Evolutionary conservation across 2,797 vertebrate species (phyloP).

Genomic region (Nannoperca australis): DNA sequence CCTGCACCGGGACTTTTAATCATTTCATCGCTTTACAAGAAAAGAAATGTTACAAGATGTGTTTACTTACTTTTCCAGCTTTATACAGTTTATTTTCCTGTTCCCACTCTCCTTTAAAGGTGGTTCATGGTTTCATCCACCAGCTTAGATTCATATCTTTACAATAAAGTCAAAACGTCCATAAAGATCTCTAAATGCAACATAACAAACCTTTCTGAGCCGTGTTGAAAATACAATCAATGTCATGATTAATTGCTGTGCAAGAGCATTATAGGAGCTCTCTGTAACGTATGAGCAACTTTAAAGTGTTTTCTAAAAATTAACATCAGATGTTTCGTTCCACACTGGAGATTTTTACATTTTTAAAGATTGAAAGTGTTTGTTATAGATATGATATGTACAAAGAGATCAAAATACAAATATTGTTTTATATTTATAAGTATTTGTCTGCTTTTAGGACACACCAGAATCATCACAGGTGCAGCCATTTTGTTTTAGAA

Average conservation of each 20-base stretch:
- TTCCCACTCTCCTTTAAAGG: background rate
- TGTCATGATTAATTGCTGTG: background rate
- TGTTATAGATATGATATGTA: background rate
- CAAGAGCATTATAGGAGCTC: background rate
- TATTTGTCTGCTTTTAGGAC: background rate
- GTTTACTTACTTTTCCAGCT: background rate
- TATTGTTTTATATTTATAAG: too few relatives aligned
- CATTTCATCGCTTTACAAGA: background rate
- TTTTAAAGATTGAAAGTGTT: background rate
- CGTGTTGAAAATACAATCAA: background rate
- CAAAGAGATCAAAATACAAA: background rate
- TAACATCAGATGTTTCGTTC: too few relatives aligned
- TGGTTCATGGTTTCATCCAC: background rate
- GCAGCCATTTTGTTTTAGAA: background rate
- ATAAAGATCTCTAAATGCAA: too few relatives aligned
- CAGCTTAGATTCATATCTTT: background rate
- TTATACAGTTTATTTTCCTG: background rate
- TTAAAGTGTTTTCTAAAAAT: too few relatives aligned
- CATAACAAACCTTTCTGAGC: background rate
- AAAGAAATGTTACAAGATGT: too few relatives aligned
- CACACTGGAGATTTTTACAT: too few relatives aligned
- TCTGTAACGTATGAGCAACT: background rate
- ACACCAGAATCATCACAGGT: background rate
- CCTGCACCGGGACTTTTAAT: background rate
- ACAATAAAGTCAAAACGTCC: too few relatives aligned